Evolutionary conservation across 2,797 vertebrate species (phyloP).

Genomic region (Sylvilagus floridanus): DNA sequence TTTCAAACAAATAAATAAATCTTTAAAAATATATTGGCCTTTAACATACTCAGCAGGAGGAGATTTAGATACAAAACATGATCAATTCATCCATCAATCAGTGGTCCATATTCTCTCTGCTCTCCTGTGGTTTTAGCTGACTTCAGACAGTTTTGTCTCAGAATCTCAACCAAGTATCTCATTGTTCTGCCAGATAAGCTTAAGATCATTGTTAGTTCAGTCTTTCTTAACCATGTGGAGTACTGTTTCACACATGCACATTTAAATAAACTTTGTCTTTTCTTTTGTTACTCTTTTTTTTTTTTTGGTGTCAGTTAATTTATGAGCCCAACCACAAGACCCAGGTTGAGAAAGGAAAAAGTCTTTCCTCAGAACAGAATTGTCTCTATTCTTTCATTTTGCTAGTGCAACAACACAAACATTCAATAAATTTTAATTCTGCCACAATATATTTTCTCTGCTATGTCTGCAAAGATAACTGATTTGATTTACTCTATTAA

Average conservation of each 20-base stretch:
- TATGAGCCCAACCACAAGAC: neutral
- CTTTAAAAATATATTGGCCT: too few relatives aligned
- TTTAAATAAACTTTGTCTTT: neutral
- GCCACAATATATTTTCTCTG: neutral
- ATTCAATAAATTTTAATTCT: neutral
- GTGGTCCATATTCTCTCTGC: too few relatives aligned
- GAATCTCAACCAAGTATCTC: too few relatives aligned
- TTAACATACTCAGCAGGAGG: too few relatives aligned
- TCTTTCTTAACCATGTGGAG: too few relatives aligned
- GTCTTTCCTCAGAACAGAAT: neutral
- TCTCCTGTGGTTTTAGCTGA: too few relatives aligned
- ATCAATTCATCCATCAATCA: too few relatives aligned
- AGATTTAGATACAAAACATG: too few relatives aligned
- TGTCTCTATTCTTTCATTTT: neutral
- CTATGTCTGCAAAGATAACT: neutral
- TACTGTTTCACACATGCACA: neutral
- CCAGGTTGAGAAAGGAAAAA: neutral
- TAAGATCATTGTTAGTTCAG: too few relatives aligned
- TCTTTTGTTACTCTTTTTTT: neutral
- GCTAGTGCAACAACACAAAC: neutral
- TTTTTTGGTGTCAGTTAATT: neutral
- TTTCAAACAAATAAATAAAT: too few relatives aligned
- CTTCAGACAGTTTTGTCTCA: too few relatives aligned
- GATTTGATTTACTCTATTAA: constrained; percentile 41
- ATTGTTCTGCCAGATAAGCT: too few relatives aligned